Evolutionary conservation across 2,888 invertebrate species (phyloP).

Genomic region (Seira sanloemensis): DNA sequence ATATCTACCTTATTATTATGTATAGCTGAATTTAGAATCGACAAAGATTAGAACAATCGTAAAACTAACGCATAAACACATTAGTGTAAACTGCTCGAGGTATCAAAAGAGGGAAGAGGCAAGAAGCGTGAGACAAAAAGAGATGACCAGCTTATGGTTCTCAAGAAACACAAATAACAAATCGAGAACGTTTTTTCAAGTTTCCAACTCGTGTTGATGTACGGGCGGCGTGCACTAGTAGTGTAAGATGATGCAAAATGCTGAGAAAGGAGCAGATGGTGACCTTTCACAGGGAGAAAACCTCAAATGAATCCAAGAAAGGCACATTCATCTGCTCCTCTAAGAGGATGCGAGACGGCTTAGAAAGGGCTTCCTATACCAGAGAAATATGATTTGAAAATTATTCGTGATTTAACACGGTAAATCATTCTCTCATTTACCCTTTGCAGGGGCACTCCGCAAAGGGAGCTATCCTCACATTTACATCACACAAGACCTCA

Average conservation of each 20-base stretch:
- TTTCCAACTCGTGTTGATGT: neutral
- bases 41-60: too few species aligned
- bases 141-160: too few species aligned
- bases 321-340: too few species aligned
- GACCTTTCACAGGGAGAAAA: conserved; percentile 20
- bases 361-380: neutral
- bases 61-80: too few species aligned
- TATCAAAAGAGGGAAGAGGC: too few species aligned
- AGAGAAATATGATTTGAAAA: conserved; percentile 6
- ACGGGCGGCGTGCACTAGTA: neutral
- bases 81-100: too few species aligned
- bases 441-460: neutral
- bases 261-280: conserved; percentile 48
- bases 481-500: neutral
- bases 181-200: too few species aligned
- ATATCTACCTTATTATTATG: too few species aligned
- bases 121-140: too few species aligned
- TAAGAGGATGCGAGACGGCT: neutral
- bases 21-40: too few species aligned
- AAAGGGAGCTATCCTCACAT: neutral
- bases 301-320: conserved; percentile 8
- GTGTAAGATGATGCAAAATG: neutral
- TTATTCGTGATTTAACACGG: conserved; percentile 17
- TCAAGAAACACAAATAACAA: too few species aligned
- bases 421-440: conserved; percentile 12